Evolutionary conservation across 2,888 invertebrate species (phyloP).

Genomic region (Eupithecia inturbata): DNA sequence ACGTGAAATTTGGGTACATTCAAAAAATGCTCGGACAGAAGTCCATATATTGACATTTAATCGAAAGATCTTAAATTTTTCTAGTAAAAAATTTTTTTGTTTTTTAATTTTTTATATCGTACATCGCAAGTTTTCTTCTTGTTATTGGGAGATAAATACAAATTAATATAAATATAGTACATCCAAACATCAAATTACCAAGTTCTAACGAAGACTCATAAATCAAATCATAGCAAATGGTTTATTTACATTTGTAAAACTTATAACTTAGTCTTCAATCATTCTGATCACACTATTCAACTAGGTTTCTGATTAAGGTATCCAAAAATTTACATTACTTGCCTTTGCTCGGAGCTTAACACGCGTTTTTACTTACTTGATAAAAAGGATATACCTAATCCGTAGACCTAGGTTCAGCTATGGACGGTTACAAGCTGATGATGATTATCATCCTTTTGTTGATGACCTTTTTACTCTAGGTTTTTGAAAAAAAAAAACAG

Average conservation of each 20-base stretch:
- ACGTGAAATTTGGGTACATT: not conserved
- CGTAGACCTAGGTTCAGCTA: not conserved
- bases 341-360: not conserved
- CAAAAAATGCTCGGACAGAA: not conserved
- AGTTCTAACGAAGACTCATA: not conserved
- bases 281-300: not conserved
- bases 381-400: not conserved
- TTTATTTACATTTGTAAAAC: constrained; percentile 7
- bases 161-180: no score
- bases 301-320: not conserved
- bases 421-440: not conserved
- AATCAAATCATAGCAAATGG: constrained; percentile 4
- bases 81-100: no score
- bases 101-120: no score
- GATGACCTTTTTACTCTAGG: not conserved
- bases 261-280: constrained; percentile 9
- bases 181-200: not conserved
- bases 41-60: no score
- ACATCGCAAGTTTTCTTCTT: no score
- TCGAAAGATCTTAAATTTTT: no score
- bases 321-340: not conserved
- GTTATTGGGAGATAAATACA: no score
- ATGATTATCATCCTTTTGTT: no score
- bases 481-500: not conserved
- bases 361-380: not conserved